Conservation (phyloP, 2,888 invertebrate species). For the Pediacus dermestoides region DNA sequence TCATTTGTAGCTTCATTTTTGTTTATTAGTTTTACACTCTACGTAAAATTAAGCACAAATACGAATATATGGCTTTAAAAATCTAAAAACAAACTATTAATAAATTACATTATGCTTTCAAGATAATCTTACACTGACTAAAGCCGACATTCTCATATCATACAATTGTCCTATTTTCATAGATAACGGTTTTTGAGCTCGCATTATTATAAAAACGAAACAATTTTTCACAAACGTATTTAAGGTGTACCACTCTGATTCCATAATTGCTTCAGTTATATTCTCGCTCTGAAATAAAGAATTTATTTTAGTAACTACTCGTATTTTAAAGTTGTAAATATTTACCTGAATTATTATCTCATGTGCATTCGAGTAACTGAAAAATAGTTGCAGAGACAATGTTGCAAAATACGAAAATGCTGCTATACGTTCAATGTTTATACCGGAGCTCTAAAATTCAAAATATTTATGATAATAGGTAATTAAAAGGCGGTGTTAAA, state of each 20-base stretch:
- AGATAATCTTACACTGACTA: background rate
- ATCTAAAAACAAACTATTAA: constrained; percentile 11
- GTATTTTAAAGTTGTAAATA: background rate
- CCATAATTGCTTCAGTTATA: background rate
- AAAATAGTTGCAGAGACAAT: background rate
- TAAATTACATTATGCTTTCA: background rate
- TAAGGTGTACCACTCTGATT: background rate
- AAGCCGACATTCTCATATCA: background rate
- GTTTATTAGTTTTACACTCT: constrained; percentile 1
- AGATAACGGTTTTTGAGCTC: background rate
- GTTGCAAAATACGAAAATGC: background rate
- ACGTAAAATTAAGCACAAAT: constrained; percentile 4
- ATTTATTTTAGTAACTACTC: background rate
- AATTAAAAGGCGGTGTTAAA: no score
- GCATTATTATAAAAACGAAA: background rate
- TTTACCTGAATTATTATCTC: background rate
- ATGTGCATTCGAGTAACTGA: background rate
- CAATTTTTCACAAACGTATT: background rate
- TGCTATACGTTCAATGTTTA: background rate
- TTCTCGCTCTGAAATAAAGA: background rate
- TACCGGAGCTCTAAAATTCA: constrained; percentile 2
- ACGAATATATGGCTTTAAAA: constrained; percentile 16
- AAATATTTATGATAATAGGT: no score
- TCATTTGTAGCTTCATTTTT: constrained; percentile 18
- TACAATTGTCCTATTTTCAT: background rate